Evolutionary conservation across 2,113 vertebrate genomes (phyloP).

Genomic region (Percina caprodes): DNA sequence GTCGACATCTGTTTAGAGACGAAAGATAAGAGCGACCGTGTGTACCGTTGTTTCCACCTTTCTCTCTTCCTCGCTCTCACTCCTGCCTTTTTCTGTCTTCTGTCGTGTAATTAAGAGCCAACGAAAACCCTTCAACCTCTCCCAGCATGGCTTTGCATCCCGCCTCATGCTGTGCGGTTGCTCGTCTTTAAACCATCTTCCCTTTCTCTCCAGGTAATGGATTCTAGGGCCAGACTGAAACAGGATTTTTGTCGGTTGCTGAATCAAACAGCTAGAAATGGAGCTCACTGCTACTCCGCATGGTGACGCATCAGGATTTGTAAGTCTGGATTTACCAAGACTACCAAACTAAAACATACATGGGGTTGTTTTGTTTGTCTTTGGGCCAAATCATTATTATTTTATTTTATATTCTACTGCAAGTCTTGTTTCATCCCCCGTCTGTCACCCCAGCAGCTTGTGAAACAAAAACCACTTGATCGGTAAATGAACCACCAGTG

Average conservation of each 20-base stretch:
- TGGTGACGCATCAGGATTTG: neutral
- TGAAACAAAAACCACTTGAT: slow-evolving; percentile 42
- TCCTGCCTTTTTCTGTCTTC: slow-evolving; percentile 70
- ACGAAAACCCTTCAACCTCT: slow-evolving; percentile 71
- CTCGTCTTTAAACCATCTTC: slow-evolving; percentile 43
- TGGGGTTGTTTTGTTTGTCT: neutral
- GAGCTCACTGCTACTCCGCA: neutral
- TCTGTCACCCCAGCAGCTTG: slow-evolving; percentile 27
- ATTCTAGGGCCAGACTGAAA: slow-evolving; percentile 3
- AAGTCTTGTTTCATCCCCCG: slow-evolving; percentile 5
- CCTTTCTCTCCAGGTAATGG: slow-evolving; percentile 37
- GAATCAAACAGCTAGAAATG: slow-evolving; percentile 12
- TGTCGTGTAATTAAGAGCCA: slow-evolving; percentile 80
- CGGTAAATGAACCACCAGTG: slow-evolving; percentile 28
- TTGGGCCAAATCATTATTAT: neutral
- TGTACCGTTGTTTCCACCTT: slow-evolving; percentile 58
- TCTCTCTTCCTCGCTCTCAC: slow-evolving; percentile 30
- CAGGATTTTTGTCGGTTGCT: neutral
- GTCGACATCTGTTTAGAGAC: slow-evolving; percentile 80
- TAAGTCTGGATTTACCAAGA: neutral
- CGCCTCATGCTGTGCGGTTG: slow-evolving; percentile 56
- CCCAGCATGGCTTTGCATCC: slow-evolving; percentile 52
- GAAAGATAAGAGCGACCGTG: slow-evolving; percentile 68
- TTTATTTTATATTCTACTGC: neutral
- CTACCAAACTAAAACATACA: neutral